Base-by-base conservation (phyloP, 2,113 vertebrate genomes). In the Serilophus lunatus region DNA sequence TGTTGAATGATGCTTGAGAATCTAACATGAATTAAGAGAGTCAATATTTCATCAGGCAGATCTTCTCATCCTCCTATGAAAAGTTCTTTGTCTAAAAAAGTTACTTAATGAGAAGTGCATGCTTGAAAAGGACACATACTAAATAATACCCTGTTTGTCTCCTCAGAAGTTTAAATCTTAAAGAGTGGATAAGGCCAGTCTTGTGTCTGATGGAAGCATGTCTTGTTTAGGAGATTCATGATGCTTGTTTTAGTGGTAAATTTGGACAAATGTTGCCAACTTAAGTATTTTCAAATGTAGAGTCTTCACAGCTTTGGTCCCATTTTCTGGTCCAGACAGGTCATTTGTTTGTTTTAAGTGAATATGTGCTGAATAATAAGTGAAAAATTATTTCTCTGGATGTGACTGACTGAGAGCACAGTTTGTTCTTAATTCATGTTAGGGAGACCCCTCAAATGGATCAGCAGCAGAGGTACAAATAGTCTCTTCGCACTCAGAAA, bases 11-110 rank as follows among this genome's bases (percentile, higher is more conserved):
- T 92, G 82, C 79, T 94, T 92, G 72, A 92, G 85, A 68, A 60
- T 44, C 74, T 93, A 75, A 95, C 77, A 88, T 79, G 82, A 91
- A 87, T 72, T 88, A 66, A 36, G 70, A 84, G 71, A 94, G 83
- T 74, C 90, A 57, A 66, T 96, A 94, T 96, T 96, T 97, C 93
- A 95, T 94, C 74, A 87, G 81, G 53, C 83, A 87, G 44, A 81
- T 74, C 77, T 51, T 90, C 92, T 94, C 86, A 68, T 64, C n/a
- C 76, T 84, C 68, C 49, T 9, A 7, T 82, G 66, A 64, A 92
- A 96, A 96, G 86, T 93, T 96, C 72, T 96, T 94, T 94, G 88
- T 82, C 40, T 92, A 35, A 69, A 78, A 76, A 91, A 92, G 51
- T 96, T 94, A 19, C 57, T 86, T 84, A 64, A 83, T 84, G 54